These are phyloP conservation scores for Ciona savignyi DNA, from an alignment of 23 tunicate genomes.

Conservation along the genomic window DNA sequence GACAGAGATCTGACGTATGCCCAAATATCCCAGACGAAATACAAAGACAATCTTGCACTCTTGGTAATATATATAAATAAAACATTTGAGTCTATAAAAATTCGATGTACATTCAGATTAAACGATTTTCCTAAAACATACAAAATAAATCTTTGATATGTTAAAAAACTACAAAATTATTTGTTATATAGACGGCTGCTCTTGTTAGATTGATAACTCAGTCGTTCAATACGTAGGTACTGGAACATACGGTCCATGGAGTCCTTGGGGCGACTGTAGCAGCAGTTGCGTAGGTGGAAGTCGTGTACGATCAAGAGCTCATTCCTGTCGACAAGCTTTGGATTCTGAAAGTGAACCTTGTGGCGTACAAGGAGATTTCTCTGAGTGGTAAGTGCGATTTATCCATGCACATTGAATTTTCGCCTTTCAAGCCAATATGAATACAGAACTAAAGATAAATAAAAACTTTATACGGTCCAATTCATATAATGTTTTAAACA, in stretches of 20 bases:
- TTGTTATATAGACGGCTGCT: too few species aligned
- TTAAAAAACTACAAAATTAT: background rate
- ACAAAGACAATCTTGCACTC: constrained; percentile 44
- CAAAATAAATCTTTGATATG: background rate
- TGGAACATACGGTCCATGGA: constrained; percentile 85
- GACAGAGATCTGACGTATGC: constrained; percentile 62
- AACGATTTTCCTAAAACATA: background rate
- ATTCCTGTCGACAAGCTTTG: constrained; percentile 47
- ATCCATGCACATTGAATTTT: background rate
- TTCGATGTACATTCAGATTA: too few species aligned
- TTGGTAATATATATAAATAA: constrained; percentile 31
- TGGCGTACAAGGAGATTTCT: constrained; percentile 42
- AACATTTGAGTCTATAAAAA: too few species aligned
- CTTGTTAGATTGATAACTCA: too few species aligned
- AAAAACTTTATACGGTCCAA: background rate
- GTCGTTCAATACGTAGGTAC: too few species aligned
- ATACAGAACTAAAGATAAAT: background rate
- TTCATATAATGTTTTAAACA: background rate
- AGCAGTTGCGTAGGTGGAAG: constrained; percentile 76
- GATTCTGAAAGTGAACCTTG: constrained; percentile 40
- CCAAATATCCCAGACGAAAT: constrained; percentile 41
- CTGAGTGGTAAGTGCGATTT: constrained; percentile 41
- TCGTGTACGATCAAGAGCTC: constrained; percentile 50
- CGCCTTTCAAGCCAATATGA: too few species aligned
- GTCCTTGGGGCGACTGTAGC: constrained; percentile 91